Conservation (phyloP, 2,797 vertebrate species). For the Spea hammondii region DNA sequence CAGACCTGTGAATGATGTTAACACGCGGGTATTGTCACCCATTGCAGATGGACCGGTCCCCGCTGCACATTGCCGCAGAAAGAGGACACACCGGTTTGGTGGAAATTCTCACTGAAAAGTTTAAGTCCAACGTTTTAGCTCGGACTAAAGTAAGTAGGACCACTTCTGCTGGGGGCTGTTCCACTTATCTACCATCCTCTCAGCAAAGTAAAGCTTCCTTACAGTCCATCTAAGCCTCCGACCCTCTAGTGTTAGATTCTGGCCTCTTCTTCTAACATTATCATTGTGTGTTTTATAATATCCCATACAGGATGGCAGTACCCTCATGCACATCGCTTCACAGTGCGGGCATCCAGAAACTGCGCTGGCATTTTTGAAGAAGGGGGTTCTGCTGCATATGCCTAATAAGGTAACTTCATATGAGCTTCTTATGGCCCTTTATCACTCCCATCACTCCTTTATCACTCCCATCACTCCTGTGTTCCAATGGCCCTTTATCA, state of each 20-base stretch:
- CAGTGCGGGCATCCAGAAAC: conserved; percentile 64
- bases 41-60: conserved; percentile 59
- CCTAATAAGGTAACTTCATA: conserved; percentile 61
- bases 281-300: not conserved
- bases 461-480: no score
- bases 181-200: no score
- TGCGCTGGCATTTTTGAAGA: conserved; percentile 60
- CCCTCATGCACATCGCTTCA: conserved; percentile 61
- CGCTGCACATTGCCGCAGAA: conserved; percentile 64
- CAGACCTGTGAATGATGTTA: no score
- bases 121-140: conserved; percentile 62
- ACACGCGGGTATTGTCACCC: not conserved
- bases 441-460: no score
- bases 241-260: no score
- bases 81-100: conserved; percentile 59
- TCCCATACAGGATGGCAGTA: conserved; percentile 60
- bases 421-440: no score
- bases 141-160: conserved; percentile 58
- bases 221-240: no score
- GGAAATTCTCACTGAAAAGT: conserved; percentile 62
- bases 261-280: not conserved
- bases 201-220: no score
- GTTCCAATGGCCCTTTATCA: no score
- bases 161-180: not conserved
- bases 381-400: conserved; percentile 65